phyloP scores from a whole-genome alignment of 2,888 invertebrate species.

The Heteromyza rotundicornis region DNA sequence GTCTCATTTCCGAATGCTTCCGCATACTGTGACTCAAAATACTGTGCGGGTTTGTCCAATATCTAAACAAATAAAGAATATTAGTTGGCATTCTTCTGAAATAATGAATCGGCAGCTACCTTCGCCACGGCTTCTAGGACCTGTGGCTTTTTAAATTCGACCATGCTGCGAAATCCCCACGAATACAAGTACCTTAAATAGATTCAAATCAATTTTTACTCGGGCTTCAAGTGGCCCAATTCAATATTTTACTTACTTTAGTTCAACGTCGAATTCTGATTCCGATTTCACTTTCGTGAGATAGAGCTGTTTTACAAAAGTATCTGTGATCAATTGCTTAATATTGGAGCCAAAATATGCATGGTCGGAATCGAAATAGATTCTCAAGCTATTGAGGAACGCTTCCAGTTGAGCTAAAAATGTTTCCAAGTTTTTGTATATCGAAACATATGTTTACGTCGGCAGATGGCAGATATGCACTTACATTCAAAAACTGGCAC shows the following conservation, averaged over 20 bases:
- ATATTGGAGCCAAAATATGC: conserved; percentile 40
- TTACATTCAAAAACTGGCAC: conserved; percentile 41
- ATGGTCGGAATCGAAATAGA: conserved; percentile 39
- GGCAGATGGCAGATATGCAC: too few species aligned
- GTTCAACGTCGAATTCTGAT: conserved; percentile 34
- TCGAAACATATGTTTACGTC: too few species aligned
- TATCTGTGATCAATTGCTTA: conserved; percentile 45
- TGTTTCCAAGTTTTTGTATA: not conserved
- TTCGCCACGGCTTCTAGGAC: conserved; percentile 39
- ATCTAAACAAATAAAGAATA: conserved; percentile 32
- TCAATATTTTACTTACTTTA: conserved; percentile 27
- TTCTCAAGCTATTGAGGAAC: conserved; percentile 42
- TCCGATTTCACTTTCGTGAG: conserved; percentile 41
- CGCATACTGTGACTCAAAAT: conserved; percentile 39
- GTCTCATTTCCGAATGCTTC: conserved; percentile 32
- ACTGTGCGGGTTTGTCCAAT: conserved; percentile 36
- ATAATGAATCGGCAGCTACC: conserved; percentile 32
- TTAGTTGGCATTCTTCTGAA: not conserved
- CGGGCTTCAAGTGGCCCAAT: not conserved
- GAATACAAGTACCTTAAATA: conserved; percentile 38
- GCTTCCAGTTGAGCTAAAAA: conserved; percentile 37
- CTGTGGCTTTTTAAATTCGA: conserved; percentile 42
- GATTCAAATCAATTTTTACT: conserved; percentile 3
- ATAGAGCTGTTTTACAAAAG: conserved; percentile 47
- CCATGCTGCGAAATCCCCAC: conserved; percentile 42